Percentiles rank a stretch among this genome's conserved stretches.
Evolutionary conservation across 2,113 vertebrate genomes (phyloP).

Genomic region (Illadopsis cleaveri): DNA sequence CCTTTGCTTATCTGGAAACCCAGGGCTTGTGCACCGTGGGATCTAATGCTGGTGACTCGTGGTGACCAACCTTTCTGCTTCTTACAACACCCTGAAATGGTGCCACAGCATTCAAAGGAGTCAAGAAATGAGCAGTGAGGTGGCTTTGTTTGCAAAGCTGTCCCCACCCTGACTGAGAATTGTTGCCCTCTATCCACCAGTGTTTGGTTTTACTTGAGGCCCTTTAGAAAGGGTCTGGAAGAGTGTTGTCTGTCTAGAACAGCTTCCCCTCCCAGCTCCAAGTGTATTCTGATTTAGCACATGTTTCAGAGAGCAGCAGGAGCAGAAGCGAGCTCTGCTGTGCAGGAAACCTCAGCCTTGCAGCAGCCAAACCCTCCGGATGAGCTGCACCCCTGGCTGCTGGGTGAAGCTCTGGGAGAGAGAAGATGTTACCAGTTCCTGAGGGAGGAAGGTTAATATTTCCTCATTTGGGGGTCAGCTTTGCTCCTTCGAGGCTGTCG

Average conservation of each 20-base stretch:
- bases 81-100: neutral
- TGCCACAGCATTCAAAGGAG: neutral
- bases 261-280: neutral
- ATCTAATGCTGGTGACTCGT: neutral
- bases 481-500: neutral
- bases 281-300: neutral
- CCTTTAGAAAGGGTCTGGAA: neutral
- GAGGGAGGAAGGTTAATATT: neutral
- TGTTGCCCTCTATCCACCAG: neutral
- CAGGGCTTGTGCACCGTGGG: neutral
- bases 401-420: neutral
- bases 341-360: neutral
- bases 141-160: neutral
- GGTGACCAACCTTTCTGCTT: neutral
- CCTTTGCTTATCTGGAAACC: conserved; percentile 33
- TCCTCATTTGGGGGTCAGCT: neutral
- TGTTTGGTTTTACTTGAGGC: fast-evolving
- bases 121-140: neutral
- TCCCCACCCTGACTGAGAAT: neutral
- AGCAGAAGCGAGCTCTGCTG: neutral
- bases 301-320: neutral
- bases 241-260: neutral
- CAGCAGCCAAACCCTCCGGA: neutral
- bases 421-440: fast-evolving
- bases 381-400: fast-evolving